Percentiles rank a stretch among this genome's conserved stretches.
These are phyloP conservation scores for Ephydatia muelleri DNA, from an alignment of 37 sponge, comb jelly and placozoan genomes.

Conservation along the genomic window DNA sequence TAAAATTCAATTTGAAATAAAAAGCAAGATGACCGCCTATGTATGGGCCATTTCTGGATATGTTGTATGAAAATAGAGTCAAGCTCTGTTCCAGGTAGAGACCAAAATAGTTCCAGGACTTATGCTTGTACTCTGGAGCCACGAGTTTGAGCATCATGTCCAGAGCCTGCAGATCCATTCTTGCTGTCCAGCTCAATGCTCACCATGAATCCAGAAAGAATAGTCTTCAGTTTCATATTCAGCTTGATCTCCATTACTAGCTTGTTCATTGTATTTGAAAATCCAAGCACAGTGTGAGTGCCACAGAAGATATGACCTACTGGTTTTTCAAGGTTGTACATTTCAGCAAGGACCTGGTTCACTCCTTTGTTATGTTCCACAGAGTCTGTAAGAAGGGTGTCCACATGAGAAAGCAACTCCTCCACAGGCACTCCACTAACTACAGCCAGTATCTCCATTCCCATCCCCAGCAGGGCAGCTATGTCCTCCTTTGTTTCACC, in stretches of 20 bases:
- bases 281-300: not conserved
- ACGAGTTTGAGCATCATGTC: not conserved
- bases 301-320: not conserved
- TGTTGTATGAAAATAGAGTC: not conserved
- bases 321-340: not conserved
- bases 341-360: not conserved
- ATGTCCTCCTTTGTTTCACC: too few relatives aligned
- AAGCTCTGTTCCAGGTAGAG: not conserved
- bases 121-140: not conserved
- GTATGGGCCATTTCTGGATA: too few relatives aligned
- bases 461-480: too few relatives aligned
- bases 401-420: not conserved
- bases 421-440: too few relatives aligned
- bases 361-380: not conserved
- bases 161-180: not conserved
- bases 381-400: conserved; percentile 1
- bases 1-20: too few relatives aligned
- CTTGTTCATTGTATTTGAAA: conserved; percentile 1
- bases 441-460: too few relatives aligned
- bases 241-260: not conserved
- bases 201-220: conserved; percentile 1
- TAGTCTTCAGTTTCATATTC: not conserved
- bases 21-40: too few relatives aligned
- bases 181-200: conserved; percentile 1
- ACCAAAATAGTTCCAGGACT: not conserved